phyloP scores from a whole-genome alignment of 2,113 vertebrate genomes.

The Sapayoa aenigma region DNA sequence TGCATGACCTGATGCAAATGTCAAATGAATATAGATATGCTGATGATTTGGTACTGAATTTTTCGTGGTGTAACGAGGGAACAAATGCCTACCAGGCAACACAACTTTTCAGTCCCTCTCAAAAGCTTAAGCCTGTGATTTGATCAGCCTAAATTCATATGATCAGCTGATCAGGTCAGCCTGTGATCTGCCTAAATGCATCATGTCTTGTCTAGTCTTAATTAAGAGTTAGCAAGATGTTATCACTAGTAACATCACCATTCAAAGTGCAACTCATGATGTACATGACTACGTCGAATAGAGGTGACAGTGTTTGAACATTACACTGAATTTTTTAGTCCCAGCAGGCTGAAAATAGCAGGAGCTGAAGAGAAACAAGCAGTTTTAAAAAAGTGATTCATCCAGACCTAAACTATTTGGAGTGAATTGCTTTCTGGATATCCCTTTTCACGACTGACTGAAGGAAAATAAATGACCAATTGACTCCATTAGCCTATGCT shows the following conservation, averaged over 20 bases:
- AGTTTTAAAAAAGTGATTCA: background rate
- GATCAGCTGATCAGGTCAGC: background rate
- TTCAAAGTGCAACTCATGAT: background rate
- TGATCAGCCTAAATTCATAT: background rate
- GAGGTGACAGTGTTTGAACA: background rate
- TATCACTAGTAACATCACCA: background rate
- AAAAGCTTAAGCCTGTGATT: background rate
- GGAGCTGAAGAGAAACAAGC: background rate
- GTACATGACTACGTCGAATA: background rate
- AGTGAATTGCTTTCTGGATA: background rate
- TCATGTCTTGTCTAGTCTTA: background rate
- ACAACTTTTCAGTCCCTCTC: background rate
- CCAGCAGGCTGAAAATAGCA: background rate
- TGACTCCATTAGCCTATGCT: background rate
- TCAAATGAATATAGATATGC: background rate
- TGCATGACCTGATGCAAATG: background rate
- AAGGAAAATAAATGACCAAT: background rate
- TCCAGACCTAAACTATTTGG: background rate
- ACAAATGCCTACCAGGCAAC: background rate
- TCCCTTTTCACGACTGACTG: background rate
- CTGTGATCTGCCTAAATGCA: background rate
- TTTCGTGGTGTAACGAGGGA: background rate
- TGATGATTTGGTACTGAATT: background rate
- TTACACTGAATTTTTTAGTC: background rate
- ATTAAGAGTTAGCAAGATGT: background rate